A percentile compares a stretch with the other conserved stretches of the same genome.
Conservation (phyloP, 2,888 invertebrate species). For the Apantesis nais region DNA sequence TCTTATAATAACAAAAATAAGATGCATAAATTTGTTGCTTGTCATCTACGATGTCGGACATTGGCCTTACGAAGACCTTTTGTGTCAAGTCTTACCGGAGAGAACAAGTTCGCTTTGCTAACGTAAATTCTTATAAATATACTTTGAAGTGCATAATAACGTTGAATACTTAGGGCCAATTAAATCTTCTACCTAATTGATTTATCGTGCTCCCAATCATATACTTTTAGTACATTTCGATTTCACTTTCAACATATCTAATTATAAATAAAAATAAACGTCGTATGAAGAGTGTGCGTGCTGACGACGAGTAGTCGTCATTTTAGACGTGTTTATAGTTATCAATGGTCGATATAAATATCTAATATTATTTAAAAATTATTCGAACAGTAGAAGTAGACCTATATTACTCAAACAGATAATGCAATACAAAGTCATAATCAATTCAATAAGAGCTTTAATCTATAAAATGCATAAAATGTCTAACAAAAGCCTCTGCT, state of each 20-base stretch:
- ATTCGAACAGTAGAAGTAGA: not conserved
- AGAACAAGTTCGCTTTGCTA: not conserved
- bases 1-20: constrained; percentile 12
- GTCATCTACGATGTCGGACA: not conserved
- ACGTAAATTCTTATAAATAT: not conserved
- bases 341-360: not conserved
- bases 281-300: not conserved
- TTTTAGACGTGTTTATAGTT: not conserved
- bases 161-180: constrained; percentile 27
- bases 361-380: not conserved
- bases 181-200: constrained; percentile 40
- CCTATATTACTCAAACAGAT: not conserved
- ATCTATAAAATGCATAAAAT: not conserved
- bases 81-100: not conserved
- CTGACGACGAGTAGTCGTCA: not conserved
- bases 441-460: not conserved
- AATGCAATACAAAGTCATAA: not conserved
- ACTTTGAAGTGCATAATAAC: not conserved
- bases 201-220: constrained; percentile 17
- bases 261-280: constrained; percentile 7
- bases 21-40: constrained; percentile 2
- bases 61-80: not conserved
- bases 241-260: constrained; percentile 15
- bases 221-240: constrained; percentile 20
- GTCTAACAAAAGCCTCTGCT: not conserved